phyloP scores from a whole-genome alignment of 1,140 invertebrate genomes.

The Caenorhabditis elegans region DNA sequence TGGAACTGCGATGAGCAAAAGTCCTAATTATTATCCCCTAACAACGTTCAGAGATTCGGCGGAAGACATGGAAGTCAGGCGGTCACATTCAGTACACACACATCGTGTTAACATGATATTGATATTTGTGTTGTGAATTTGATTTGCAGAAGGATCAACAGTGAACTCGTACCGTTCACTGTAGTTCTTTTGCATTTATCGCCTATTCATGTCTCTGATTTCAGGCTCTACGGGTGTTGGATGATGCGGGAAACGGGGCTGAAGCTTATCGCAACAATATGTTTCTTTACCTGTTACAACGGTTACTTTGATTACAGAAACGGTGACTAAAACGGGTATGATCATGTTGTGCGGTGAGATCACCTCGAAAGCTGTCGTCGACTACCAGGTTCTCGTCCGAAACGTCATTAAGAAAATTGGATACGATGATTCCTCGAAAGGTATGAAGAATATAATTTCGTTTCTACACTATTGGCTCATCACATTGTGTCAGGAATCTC shows the following conservation, averaged over 20 bases:
- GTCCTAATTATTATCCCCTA: background rate
- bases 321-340: slow-evolving; percentile 72
- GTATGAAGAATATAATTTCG: slow-evolving; percentile 51
- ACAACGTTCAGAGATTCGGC: background rate
- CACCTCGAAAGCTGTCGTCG: slow-evolving; percentile 79
- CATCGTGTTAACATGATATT: no score
- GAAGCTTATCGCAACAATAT: slow-evolving; percentile 25
- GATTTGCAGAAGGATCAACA: background rate
- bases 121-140: slow-evolving; percentile 12
- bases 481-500: no score
- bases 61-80: no score
- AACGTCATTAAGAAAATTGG: slow-evolving; percentile 96
- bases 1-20: background rate
- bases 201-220: slow-evolving; percentile 9
- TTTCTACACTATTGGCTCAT: no score
- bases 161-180: background rate
- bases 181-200: background rate
- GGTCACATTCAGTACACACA: no score
- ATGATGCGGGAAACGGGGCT: background rate
- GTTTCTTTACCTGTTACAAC: slow-evolving; percentile 30
- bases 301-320: slow-evolving; percentile 65
- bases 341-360: slow-evolving; percentile 74
- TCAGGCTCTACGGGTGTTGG: background rate
- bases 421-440: slow-evolving; percentile 92
- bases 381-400: slow-evolving; percentile 93